Evolutionary conservation across 2,113 vertebrate genomes (phyloP), one percentile per base, ranked within the genome.

Genomic region (Rallus limicola): DNA sequence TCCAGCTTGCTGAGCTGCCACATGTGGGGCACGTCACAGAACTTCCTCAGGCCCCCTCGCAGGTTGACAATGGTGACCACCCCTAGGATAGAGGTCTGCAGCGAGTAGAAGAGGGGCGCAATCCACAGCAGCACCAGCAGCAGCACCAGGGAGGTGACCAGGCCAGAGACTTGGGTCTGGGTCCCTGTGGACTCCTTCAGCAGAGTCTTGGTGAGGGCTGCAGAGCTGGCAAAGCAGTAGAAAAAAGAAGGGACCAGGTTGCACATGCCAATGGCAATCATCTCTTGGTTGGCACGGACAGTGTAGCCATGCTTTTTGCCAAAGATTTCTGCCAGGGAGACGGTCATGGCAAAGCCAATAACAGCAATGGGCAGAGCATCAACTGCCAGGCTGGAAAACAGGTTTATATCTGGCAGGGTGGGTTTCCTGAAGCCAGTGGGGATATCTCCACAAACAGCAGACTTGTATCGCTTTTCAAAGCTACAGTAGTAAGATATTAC

Each of bases 11-110:
- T 99, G 67, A 91, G 93, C 3, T 80, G 97, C 99, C 99, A 99
- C 99, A 99, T 99, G 70, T 28, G 23, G 26, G 98, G 98, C 1
- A 97, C 60, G 29, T 99, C 98, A 1, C 21, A 8, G 91, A 99
- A 98, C 92, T 97, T 99, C 16, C 71, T 91, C 25, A 99, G 95
- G 9, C 98, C 98, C 0, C 99, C 98, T 2, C 98, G 97, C 62
- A 99, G 98, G 96, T 99, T 99, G 53, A 98, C 98, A 23, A 99
- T 97, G 16, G 99, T 99, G 87, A 99, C 98, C 78, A 99, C 98
- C 0, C 98, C 99, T 58, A 99, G 90, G 40, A 99, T 98, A 46
- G 98, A 99, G 40, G 52, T 97, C 53, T 97, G 97, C 6, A 97
- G 86, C 0, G 93, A 97, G 81, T 96, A 97, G 86, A 98, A 98